Evolutionary conservation across 2,888 invertebrate species (phyloP), one percentile per base, ranked within the genome.

Genomic region (Patella caerulea): DNA sequence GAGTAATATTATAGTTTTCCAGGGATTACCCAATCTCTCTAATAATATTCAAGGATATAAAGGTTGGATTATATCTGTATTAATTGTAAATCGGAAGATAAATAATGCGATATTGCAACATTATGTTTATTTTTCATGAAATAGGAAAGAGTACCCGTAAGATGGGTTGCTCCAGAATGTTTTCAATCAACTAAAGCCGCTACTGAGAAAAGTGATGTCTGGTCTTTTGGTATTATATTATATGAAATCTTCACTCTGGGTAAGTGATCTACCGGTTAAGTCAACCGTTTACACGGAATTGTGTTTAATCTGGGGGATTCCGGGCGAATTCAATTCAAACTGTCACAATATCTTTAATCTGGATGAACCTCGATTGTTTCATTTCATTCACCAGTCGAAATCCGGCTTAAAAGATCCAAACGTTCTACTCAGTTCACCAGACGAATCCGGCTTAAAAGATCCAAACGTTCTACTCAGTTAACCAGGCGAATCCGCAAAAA

Each of bases 161-260:
- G 82, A 71, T 85, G 85, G 85, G 78, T 81, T 77, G 83, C 84
- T 3, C 84, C 84, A 17, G 85, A 84, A 71, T 83, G 84, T 52
- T 69, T 84, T 19, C 79, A 81, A 54, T 78, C 79, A 5, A 83
- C 81, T 2, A 76, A 55, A 15, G 75, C 80, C 14, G 83, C 82
- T 12, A 84, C 79, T 15, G 83, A 85, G 70, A 83, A 82, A 74
- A 82, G 82, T 69, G 85, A 85, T 69, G 83, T 83, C 0, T 85
- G 84, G 84, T 84, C 85, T 12, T 84, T 80, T 72, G 85, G 83
- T 14, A 73, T 84, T n/a, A 82, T 85, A 2, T 70, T 85, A 11
- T 85, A 83, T 83, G 85, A 85, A 73, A 85, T 84, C 29, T 85
- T 85, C 59, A 78, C 79, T 55, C 74, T 84, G 4, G 84, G 84